Evolutionary conservation across 1,140 invertebrate species (phyloP).

Genomic region (Eupristina koningsbergeri): DNA sequence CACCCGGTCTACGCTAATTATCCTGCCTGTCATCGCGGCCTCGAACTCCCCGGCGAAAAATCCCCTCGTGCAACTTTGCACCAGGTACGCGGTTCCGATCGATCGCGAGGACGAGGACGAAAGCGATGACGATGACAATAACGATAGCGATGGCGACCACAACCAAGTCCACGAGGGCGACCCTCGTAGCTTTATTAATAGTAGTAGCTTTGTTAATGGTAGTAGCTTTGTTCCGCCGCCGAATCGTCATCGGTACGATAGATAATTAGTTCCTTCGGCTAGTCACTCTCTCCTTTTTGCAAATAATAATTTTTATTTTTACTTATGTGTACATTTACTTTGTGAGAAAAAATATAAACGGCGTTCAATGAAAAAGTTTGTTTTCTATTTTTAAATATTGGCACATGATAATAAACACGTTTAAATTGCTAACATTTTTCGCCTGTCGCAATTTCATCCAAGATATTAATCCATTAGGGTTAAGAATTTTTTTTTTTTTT

Average conservation of each 20-base stretch:
- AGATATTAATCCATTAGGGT: too few relatives aligned
- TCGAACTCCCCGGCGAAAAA: not conserved
- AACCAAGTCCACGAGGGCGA: too few relatives aligned
- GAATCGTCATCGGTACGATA: not conserved
- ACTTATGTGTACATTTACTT: not conserved
- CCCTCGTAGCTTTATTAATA: too few relatives aligned
- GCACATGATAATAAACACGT: not conserved
- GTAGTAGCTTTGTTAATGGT: too few relatives aligned
- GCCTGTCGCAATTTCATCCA: too few relatives aligned
- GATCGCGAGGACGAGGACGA: not conserved
- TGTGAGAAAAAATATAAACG: not conserved
- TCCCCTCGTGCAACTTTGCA: not conserved
- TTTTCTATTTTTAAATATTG: not conserved
- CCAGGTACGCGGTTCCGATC: not conserved
- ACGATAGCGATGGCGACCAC: too few relatives aligned
- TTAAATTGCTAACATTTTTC: not conserved
- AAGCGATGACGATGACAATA: not conserved
- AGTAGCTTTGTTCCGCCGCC: not conserved
- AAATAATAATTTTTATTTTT: not conserved
- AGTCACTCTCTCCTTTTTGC: not conserved
- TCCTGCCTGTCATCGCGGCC: not conserved
- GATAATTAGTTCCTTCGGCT: not conserved
- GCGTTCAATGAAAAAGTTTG: not conserved
- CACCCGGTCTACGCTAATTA: slow-evolving; percentile 1
- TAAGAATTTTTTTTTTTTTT: too few relatives aligned